Evolutionary conservation across 1,140 invertebrate genomes (phyloP).

Genomic region (Leptopilina clavipes): DNA sequence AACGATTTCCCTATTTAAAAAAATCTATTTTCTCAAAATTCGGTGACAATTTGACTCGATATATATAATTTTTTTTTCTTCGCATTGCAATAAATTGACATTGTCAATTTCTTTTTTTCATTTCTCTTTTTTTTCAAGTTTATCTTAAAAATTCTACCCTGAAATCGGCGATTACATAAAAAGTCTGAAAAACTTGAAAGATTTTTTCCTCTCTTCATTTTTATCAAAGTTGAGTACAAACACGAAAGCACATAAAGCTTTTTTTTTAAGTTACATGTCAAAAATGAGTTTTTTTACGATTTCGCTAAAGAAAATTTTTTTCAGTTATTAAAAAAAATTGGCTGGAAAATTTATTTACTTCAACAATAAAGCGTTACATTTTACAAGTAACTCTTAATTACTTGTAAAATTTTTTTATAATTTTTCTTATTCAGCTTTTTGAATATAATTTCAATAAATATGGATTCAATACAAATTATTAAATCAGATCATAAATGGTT

Average conservation of each 20-base stretch:
- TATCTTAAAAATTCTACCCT: background rate
- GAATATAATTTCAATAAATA: too few species aligned
- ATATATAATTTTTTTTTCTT: background rate
- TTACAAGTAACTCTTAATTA: too few species aligned
- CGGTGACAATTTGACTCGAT: conserved; percentile 13
- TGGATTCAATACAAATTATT: too few species aligned
- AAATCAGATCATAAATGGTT: too few species aligned
- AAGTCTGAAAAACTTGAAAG: conserved; percentile 10
- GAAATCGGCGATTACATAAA: background rate
- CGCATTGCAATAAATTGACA: background rate
- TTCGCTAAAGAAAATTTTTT: conserved; percentile 10
- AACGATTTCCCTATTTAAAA: background rate
- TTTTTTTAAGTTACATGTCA: background rate
- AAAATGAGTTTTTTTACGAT: background rate
- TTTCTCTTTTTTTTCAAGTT: background rate
- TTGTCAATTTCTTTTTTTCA: background rate
- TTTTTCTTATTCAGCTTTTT: too few species aligned
- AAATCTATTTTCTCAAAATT: conserved; percentile 8
- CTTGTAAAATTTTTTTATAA: too few species aligned
- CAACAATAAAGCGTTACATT: too few species aligned
- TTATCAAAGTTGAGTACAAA: too few species aligned
- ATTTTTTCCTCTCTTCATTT: background rate
- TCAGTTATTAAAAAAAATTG: too few species aligned
- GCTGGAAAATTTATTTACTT: too few species aligned
- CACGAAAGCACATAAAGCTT: conserved; percentile 6